Base-by-base conservation (phyloP, 2,113 vertebrate species). In the Gallinago undulata region DNA sequence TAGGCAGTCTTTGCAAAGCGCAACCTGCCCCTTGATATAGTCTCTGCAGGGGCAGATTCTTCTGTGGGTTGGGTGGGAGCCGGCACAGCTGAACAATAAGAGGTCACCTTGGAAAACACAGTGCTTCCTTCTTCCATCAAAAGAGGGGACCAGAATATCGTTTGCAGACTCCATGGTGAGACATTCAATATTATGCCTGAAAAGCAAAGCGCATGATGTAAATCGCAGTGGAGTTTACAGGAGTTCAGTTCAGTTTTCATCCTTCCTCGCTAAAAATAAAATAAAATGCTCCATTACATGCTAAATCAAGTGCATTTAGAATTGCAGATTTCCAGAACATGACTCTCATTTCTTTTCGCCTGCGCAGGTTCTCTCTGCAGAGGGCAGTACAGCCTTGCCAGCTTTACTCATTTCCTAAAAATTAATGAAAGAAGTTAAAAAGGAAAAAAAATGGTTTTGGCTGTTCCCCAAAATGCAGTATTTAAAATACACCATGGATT, bases 21-120 rank as follows among this genome's bases (percentile, higher is more conserved):
- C 99, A 96, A 99, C 99, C 98, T 99, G 99, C 96, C 99, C 99
- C 97, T 99, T 99, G 98, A 99, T 99, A 94, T 99, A 99, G 98
- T 99, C 99, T 90, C 99, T 98, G 97, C 99, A 99, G 73, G 99
- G 99, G 97, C 99, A 99, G 98, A 99, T 75, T 93, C 99, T 98
- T 68, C 94, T 97, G 96, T 99, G 98, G 37, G 97, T 97, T 47
- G 97, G 90, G 96, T 99, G 99, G 80, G 99, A 98, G 7, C 99
- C 99, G 0, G 99, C 99, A 39, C 99, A 99, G 98, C 99, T 99
- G 98, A 99, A 99, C 68, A 99, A 97, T 77, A 99, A 96, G 93
- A 99, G 98, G 98, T 99, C 99, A 1, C 98, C 98, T 97, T 99
- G 99, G 97, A 99, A 99, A 95, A 99, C 97, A 96, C 99, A 99